Conservation (phyloP, 2,113 vertebrate species). For the Gopherus evgoodei region DNA sequence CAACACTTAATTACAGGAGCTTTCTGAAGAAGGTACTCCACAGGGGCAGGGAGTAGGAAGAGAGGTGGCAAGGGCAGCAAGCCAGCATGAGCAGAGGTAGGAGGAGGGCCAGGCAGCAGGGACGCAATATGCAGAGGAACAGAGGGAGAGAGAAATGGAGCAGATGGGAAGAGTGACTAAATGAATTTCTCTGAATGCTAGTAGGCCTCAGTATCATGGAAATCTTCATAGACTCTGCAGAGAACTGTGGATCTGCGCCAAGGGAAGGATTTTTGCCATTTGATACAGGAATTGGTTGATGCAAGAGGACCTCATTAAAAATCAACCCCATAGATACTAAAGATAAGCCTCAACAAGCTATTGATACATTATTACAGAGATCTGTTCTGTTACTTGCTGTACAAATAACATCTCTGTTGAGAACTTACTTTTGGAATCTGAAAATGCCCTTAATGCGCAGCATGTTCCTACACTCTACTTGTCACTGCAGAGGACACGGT, state of each 20-base stretch:
- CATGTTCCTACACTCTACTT: background rate
- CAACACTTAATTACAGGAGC: conserved; percentile 18
- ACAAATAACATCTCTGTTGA: background rate
- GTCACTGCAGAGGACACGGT: background rate
- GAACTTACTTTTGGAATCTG: background rate
- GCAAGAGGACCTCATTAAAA: conserved; percentile 48
- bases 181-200: conserved; percentile 35
- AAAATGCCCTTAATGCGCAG: background rate
- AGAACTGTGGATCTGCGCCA: background rate
- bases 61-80: background rate
- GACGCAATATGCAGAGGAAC: conserved; percentile 37
- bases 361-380: conserved; percentile 26
- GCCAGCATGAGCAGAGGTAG: conserved; percentile 18
- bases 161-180: conserved; percentile 76
- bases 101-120: conserved; percentile 43
- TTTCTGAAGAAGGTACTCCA: background rate
- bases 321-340: conserved; percentile 44
- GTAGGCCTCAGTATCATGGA: conserved; percentile 47
- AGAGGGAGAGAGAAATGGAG: conserved; percentile 50
- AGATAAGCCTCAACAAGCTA: conserved; percentile 54
- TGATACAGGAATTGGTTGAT: conserved; percentile 45
- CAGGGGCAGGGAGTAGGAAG: background rate
- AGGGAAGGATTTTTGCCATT: conserved; percentile 34
- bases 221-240: conserved; percentile 49
- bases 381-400: background rate